Evolutionary conservation across 2,113 vertebrate species (phyloP), one percentile per base, ranked within the genome.

Genomic region (Hiodon tergisus): DNA sequence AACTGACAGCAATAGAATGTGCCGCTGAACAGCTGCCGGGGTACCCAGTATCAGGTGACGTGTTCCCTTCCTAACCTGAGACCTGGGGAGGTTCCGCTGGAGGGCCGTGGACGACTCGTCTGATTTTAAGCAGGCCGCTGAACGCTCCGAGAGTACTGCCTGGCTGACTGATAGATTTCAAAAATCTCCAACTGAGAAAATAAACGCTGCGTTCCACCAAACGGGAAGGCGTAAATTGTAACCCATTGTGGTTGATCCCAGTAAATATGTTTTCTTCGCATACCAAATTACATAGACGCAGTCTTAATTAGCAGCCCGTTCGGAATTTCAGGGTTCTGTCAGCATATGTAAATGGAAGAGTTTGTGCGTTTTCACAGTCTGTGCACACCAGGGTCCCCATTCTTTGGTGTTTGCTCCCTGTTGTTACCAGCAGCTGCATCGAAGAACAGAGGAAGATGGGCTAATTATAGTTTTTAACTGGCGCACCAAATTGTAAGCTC

Each of bases 391-490:
- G 3, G 17, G 55, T 61, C 68, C 53, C 55, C 70, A 68, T 16
- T 69, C 53, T n/a, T 46, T 60, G 52, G 14, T 31, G 16, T n/a
- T 14, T 51, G 53, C n/a, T 3, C 46, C 53, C 61, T 58, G 69
- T 58, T 72, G 17, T 69, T 55, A 58, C 50, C 72, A 69, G 17
- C 65, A 67, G 76, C 65, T 73, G 71, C 65, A 53, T n/a, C 11
- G 14, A 66, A 67, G 55, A 72, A 71, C 58, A 67, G n/a, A 77
- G 48, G 73, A 75, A 68, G 73, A 75, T 75, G 63, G 65, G 76
- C 71, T 73, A 78, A 78, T 78, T 78, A 78, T 69, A 78, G 71
- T 78, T 73, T 78, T 61, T 31, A 31, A 58, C 71, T 62, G 58
- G 71, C 57, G 50, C 71, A n/a, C 71, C 54, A 53, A 31, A 54